A percentile compares a stretch with the other conserved stretches of the same genome.
These are phyloP conservation scores for Dorcus parallelipipedus DNA, from an alignment of 2,888 invertebrate genomes.

Conservation along the genomic window DNA sequence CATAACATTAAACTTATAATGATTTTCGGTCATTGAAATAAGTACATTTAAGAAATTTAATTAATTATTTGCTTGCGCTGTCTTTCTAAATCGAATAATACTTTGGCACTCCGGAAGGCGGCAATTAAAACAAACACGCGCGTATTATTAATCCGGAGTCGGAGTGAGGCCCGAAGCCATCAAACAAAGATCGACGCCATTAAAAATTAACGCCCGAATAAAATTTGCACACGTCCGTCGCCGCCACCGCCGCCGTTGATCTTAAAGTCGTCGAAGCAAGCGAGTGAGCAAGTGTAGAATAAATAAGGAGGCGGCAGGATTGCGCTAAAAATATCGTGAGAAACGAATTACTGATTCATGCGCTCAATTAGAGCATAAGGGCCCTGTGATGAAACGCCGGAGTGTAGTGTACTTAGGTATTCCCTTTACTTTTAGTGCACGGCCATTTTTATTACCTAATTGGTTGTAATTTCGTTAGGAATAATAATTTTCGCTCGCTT, in stretches of 20 bases:
- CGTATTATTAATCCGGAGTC: no score
- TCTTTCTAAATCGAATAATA: no score
- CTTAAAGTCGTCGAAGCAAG: neutral
- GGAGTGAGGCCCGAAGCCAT: no score
- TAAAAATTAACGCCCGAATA: neutral
- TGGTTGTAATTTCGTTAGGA: constrained; percentile 14
- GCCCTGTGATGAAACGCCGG: constrained; percentile 35
- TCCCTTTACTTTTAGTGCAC: constrained; percentile 28
- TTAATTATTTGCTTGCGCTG: no score
- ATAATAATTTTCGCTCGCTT: neutral
- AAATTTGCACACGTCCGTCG: neutral
- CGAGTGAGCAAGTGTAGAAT: neutral
- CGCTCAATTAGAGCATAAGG: constrained; percentile 43
- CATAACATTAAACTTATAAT: no score
- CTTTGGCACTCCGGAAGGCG: no score
- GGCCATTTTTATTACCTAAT: constrained; percentile 30
- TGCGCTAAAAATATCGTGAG: constrained; percentile 36
- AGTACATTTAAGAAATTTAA: no score
- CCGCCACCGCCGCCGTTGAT: neutral
- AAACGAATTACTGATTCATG: constrained; percentile 42
- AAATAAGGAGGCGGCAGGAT: neutral
- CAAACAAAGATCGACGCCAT: no score
- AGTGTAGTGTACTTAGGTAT: constrained; percentile 33
- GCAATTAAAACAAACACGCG: no score
- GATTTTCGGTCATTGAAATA: no score